Base-by-base conservation (phyloP, 2,797 vertebrate genomes). In the Liparis tanakae region DNA sequence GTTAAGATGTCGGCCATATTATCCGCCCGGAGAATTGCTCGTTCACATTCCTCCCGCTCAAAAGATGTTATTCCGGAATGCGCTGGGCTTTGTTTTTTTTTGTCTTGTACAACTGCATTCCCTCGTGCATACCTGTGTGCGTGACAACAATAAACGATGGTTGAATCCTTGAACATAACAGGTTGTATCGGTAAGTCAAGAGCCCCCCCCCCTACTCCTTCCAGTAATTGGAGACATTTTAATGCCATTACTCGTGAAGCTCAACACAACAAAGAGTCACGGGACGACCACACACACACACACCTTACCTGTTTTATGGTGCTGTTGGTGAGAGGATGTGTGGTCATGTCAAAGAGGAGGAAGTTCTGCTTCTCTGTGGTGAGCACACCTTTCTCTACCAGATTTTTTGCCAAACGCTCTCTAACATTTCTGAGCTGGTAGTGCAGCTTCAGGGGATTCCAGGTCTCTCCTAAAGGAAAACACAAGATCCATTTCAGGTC, bases 311-410 rank as follows among this genome's bases (percentile, higher is more conserved):
- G 97, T 81, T 98, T 98, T 79, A 99, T 96, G 75, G 93, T 95
- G 85, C 92, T 96, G 93, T 99, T 98, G 89, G 95, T 99, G 87
- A 99, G 97, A 1, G 98, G 97, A 88, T 99, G 97, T 0, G 97
- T 99, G 56, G 96, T 99, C 97, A 99, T 99, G 94, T 98, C 97
- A 86, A 99, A 99, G 55, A 99, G 96, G 78, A 99, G 93, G 91
- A 99, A 99, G 95, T 98, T 99, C 92, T 99, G 97, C 93, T 99
- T 99, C 94, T 99, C 97, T 17, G 97, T 99, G n/a, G 97, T 99
- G 86, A 99, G 91, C 74, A 99, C 97, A 0, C 98, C 98, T 89
- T 99, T 99, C 92, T 99, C 97, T 25, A 99, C 98, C 81, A 99
- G 92, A 90, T 98, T 99, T 92, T 99, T 99, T 34, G 98, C 98